These are phyloP conservation scores for Philereme transversata DNA, from an alignment of 2,888 invertebrate species.

Conservation along the genomic window DNA sequence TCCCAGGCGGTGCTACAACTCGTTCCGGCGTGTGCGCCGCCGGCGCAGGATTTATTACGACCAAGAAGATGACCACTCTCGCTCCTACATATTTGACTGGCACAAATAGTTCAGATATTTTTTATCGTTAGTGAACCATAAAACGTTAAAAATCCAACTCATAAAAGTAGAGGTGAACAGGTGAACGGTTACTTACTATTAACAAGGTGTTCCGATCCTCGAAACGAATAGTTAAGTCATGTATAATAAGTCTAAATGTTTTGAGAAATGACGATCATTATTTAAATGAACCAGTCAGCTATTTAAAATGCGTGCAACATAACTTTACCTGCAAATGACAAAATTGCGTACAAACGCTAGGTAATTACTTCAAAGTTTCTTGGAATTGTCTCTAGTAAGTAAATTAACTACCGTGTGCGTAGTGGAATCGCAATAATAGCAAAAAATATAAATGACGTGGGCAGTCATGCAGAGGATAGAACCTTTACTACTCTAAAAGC, in stretches of 20 bases:
- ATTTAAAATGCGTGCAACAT: slow-evolving; percentile 7
- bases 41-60: slow-evolving; percentile 60
- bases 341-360: slow-evolving; percentile 25
- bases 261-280: slow-evolving; percentile 4
- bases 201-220: slow-evolving; percentile 31
- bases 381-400: slow-evolving; percentile 59
- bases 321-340: slow-evolving; percentile 17
- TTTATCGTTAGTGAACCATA: slow-evolving; percentile 28
- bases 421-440: slow-evolving; percentile 49
- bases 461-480: slow-evolving; percentile 2
- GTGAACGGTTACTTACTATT: slow-evolving; percentile 28
- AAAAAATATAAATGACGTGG: slow-evolving; percentile 47
- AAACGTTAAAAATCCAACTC: slow-evolving; percentile 33
- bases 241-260: slow-evolving; percentile 9
- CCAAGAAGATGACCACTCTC: slow-evolving; percentile 50
- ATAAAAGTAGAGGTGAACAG: slow-evolving; percentile 33
- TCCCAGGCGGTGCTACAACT: slow-evolving; percentile 53
- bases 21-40: slow-evolving; percentile 53
- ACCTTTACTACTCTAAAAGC: slow-evolving; percentile 16
- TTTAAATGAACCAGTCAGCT: slow-evolving; percentile 2
- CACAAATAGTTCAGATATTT: slow-evolving; percentile 3
- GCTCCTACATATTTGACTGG: slow-evolving; percentile 42
- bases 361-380: slow-evolving; percentile 52
- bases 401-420: slow-evolving; percentile 56
- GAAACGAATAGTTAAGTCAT: slow-evolving; percentile 4